These are phyloP conservation scores for Venustoraphidia nigricollis DNA, from an alignment of 2,888 invertebrate species.

Conservation along the genomic window DNA sequence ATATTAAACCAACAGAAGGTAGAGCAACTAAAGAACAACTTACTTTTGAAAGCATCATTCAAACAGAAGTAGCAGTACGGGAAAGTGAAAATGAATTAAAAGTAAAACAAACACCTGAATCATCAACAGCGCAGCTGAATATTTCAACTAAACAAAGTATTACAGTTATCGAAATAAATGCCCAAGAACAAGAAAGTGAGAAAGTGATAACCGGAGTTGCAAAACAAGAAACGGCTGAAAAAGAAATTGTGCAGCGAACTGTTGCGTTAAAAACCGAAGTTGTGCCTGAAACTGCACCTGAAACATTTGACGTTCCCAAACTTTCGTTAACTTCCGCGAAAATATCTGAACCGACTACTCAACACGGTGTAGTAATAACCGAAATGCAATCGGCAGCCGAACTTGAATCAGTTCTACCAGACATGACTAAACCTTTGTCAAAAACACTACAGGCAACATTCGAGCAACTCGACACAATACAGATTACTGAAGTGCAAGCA, in stretches of 20 bases:
- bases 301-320: conserved; percentile 12
- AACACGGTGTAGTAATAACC: conserved; percentile 32
- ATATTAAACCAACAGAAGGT: conserved; percentile 6
- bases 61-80: conserved; percentile 17
- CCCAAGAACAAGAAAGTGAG: conserved; percentile 23
- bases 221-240: conserved; percentile 28
- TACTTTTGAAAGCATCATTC: conserved; percentile 18
- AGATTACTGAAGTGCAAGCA: conserved; percentile 30
- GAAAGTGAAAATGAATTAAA: conserved; percentile 20
- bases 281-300: conserved; percentile 17
- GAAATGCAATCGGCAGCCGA: conserved; percentile 31
- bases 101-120: conserved; percentile 13
- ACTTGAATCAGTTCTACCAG: conserved; percentile 28
- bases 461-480: conserved; percentile 24
- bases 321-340: conserved; percentile 17
- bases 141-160: conserved; percentile 21
- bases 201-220: conserved; percentile 27
- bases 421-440: conserved; percentile 25
- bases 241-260: conserved; percentile 27
- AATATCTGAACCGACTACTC: conserved; percentile 20
- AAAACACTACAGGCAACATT: conserved; percentile 27
- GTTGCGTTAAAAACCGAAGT: conserved; percentile 28
- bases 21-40: conserved; percentile 17
- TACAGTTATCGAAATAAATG: conserved; percentile 24
- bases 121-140: conserved; percentile 14